phyloP scores from a whole-genome alignment of 1,140 invertebrate species.

The Andrena cerasifolii region DNA sequence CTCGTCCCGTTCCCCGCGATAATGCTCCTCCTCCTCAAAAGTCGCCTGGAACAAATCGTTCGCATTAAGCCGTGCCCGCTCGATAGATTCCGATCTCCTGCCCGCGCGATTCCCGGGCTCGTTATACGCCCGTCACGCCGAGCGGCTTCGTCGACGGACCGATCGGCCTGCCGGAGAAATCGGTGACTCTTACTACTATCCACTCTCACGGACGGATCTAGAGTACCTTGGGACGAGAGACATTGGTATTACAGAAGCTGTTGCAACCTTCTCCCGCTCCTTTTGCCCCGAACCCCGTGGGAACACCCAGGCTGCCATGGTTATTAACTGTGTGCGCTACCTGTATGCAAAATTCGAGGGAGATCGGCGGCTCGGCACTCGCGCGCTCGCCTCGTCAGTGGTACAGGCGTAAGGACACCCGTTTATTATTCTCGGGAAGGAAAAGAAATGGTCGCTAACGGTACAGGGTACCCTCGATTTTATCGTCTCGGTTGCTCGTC shows the following conservation, averaged over 20 bases:
- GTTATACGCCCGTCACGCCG: too few relatives aligned
- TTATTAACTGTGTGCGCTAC: too few relatives aligned
- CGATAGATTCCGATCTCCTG: conserved; percentile 13
- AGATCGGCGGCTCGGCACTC: too few relatives aligned
- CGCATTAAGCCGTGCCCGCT: conserved; percentile 39
- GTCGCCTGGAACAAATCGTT: conserved; percentile 70
- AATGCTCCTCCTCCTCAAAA: conserved; percentile 74
- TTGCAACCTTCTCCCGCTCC: too few relatives aligned
- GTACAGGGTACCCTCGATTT: conserved; percentile 24
- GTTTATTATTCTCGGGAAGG: not conserved
- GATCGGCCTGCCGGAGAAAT: not conserved
- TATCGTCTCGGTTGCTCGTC: not conserved
- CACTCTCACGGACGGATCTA: too few relatives aligned
- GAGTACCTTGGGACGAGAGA: too few relatives aligned
- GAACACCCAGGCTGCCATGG: too few relatives aligned
- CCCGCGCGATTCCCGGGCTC: not conserved
- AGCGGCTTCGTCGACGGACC: not conserved
- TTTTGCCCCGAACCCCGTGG: too few relatives aligned
- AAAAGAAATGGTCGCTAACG: conserved; percentile 1
- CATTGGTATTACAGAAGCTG: too few relatives aligned
- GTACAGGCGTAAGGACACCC: not conserved
- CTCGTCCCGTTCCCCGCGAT: conserved; percentile 67
- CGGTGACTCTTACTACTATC: not conserved
- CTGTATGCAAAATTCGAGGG: too few relatives aligned
- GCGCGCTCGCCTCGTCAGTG: too few relatives aligned